phyloP scores from a whole-genome alignment of 2,888 invertebrate species.

The Cheilosia vernalis region DNA sequence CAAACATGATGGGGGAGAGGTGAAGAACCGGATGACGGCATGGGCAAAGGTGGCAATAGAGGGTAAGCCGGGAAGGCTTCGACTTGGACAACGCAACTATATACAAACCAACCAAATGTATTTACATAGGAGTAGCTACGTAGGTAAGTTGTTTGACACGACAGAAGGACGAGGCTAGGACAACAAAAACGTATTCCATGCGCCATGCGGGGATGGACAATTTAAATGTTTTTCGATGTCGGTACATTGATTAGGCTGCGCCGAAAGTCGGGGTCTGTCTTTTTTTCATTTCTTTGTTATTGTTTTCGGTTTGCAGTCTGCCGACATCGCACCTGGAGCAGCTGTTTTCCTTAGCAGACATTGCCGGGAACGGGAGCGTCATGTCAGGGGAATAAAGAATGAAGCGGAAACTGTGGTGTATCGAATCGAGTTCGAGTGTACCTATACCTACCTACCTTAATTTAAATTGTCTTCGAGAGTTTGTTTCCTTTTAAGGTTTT shows the following conservation, averaged over 20 bases:
- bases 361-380: background rate
- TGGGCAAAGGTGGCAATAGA: background rate
- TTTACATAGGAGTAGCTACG: background rate
- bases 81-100: too few species aligned
- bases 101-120: background rate
- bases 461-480: constrained; percentile 23
- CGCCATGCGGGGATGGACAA: constrained; percentile 9
- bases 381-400: constrained; percentile 29
- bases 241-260: constrained; percentile 50
- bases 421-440: constrained; percentile 19
- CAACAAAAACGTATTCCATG: constrained; percentile 11
- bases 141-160: background rate
- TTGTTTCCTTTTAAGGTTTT: constrained; percentile 33
- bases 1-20: constrained; percentile 44
- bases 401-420: constrained; percentile 44
- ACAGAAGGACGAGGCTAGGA: constrained; percentile 43
- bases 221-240: constrained; percentile 39
- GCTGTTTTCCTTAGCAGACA: constrained; percentile 25
- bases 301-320: constrained; percentile 16
- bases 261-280: constrained; percentile 25
- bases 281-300: constrained; percentile 16
- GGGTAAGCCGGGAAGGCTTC: background rate
- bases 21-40: constrained; percentile 55
- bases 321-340: constrained; percentile 54
- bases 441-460: too few species aligned